Conservation (phyloP, 23 tunicate genomes). For the Pegea sp. region DNA sequence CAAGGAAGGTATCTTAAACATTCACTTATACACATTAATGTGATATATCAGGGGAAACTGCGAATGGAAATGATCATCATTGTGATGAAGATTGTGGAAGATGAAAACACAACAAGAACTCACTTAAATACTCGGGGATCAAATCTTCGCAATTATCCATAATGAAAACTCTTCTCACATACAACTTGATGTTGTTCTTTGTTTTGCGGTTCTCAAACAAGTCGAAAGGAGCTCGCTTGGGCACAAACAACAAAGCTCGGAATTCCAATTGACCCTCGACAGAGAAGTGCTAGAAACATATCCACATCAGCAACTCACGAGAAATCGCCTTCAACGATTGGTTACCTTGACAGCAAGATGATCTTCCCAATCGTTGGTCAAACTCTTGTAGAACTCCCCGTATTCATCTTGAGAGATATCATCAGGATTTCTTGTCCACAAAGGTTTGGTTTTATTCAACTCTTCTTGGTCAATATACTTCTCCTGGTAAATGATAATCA, state of each 20-base stretch:
- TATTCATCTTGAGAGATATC: slow-evolving; percentile 93
- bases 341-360: slow-evolving; percentile 88
- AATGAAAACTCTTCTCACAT: slow-evolving; percentile 83
- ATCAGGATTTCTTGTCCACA: slow-evolving; percentile 95
- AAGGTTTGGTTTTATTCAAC: slow-evolving; percentile 79
- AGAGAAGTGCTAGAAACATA: slow-evolving; percentile 84
- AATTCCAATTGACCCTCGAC: slow-evolving; percentile 94
- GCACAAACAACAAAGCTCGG: slow-evolving; percentile 74
- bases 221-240: slow-evolving; percentile 92
- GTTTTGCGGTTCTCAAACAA: slow-evolving; percentile 73
- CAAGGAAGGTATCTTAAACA: too few relatives aligned
- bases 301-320: slow-evolving; percentile 2
- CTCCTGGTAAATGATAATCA: slow-evolving; percentile 14
- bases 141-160: slow-evolving; percentile 97
- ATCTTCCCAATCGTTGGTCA: slow-evolving; percentile 95
- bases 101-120: slow-evolving; percentile 6
- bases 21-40: too few relatives aligned
- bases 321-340: not conserved
- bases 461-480: slow-evolving; percentile 91
- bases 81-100: too few relatives aligned
- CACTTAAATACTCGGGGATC: slow-evolving; percentile 88
- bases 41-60: too few relatives aligned
- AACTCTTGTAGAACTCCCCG: slow-evolving; percentile 85
- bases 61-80: too few relatives aligned
- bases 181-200: slow-evolving; percentile 89